Evolutionary conservation across 2,113 vertebrate species (phyloP).

Genomic region (Poeciliopsis occidentalis): DNA sequence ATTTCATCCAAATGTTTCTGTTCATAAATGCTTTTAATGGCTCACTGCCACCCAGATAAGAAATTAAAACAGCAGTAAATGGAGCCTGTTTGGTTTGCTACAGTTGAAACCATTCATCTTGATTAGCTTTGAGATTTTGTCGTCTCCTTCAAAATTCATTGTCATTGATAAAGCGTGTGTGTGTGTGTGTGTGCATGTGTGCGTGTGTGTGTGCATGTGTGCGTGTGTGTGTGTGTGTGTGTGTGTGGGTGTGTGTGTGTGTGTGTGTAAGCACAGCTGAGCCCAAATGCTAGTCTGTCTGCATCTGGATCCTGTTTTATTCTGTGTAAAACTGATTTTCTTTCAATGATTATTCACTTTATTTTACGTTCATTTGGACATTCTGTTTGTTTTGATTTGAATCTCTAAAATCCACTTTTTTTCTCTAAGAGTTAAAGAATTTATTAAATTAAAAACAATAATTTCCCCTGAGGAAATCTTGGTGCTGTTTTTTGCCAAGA

Average conservation of each 20-base stretch:
- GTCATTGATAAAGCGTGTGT: constrained; percentile 18
- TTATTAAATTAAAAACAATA: constrained; percentile 74
- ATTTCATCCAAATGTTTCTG: constrained; percentile 51
- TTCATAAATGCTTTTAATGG: constrained; percentile 48
- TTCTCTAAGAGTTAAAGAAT: constrained; percentile 65
- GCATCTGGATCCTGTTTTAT: constrained; percentile 48
- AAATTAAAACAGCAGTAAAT: constrained; percentile 53
- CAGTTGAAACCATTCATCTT: constrained; percentile 57
- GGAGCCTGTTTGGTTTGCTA: constrained; percentile 42
- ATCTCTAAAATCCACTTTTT: constrained; percentile 54
- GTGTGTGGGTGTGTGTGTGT: neutral
- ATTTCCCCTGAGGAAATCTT: constrained; percentile 68
- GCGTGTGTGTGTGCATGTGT: constrained; percentile 11
- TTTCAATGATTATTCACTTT: constrained; percentile 46
- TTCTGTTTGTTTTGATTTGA: constrained; percentile 67
- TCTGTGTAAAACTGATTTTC: constrained; percentile 50
- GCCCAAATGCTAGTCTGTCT: constrained; percentile 16
- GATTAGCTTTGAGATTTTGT: constrained; percentile 37
- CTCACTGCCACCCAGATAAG: constrained; percentile 44
- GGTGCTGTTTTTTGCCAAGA: constrained; percentile 50
- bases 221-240: neutral
- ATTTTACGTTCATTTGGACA: constrained; percentile 59
- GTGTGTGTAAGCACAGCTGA: constrained; percentile 24
- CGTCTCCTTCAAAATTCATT: constrained; percentile 30
- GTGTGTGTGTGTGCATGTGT: constrained; percentile 1